Evolutionary conservation across 1,140 invertebrate genomes (phyloP).

Genomic region (Trypoxylus dichotomus): DNA sequence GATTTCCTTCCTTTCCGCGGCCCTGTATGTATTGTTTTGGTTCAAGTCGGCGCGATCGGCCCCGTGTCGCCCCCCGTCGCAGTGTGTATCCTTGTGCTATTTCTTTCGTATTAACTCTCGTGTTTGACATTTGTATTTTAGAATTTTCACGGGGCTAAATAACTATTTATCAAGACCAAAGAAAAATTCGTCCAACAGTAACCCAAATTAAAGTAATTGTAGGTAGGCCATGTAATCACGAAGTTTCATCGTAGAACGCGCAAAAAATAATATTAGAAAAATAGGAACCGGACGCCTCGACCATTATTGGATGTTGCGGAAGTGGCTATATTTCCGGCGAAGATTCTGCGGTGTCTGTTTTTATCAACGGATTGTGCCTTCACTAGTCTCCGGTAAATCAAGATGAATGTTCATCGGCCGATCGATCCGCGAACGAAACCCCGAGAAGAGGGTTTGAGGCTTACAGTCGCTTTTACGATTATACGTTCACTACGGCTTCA

Average conservation of each 20-base stretch:
- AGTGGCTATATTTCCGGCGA: conserved; percentile 35
- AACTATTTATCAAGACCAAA: too few relatives aligned
- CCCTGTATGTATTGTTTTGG: too few relatives aligned
- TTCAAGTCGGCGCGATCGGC: too few relatives aligned
- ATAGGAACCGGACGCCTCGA: conserved; percentile 32
- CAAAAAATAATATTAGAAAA: conserved; percentile 22
- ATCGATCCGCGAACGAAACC: conserved; percentile 35
- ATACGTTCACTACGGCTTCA: conserved; percentile 35
- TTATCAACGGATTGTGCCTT: conserved; percentile 34
- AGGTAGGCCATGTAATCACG: not conserved
- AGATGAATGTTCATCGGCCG: conserved; percentile 38
- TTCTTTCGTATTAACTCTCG: too few relatives aligned
- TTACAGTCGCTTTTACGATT: conserved; percentile 36
- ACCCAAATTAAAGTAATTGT: not conserved
- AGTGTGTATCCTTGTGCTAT: too few relatives aligned
- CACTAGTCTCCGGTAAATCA: conserved; percentile 33
- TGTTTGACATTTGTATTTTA: too few relatives aligned
- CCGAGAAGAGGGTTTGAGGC: conserved; percentile 13
- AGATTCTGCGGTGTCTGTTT: conserved; percentile 36
- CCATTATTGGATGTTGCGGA: conserved; percentile 36
- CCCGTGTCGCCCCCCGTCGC: too few relatives aligned
- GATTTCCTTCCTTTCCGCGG: too few relatives aligned
- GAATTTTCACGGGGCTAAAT: too few relatives aligned
- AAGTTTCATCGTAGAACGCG: not conserved
- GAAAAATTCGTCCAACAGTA: not conserved